Percentiles rank a stretch among this genome's conserved stretches.
phyloP scores from a whole-genome alignment of 2,797 vertebrate species.

The Sebastes reedi region DNA sequence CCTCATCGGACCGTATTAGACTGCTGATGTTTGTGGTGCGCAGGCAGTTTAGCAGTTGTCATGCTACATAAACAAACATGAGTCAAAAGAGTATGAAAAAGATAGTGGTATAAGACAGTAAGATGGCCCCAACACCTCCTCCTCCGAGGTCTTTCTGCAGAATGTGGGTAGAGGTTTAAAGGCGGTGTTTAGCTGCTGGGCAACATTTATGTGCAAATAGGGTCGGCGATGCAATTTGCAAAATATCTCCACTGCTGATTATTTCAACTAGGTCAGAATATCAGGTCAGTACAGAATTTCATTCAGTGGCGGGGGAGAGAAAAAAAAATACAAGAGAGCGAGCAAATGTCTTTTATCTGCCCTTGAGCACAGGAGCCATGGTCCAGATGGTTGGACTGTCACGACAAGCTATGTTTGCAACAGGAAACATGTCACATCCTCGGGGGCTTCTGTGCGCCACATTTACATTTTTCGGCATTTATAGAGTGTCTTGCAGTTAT shows the following conservation, averaged over 20 bases:
- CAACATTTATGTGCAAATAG: conserved; percentile 42
- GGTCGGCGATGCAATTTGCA: conserved; percentile 32
- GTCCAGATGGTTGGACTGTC: conserved; percentile 57
- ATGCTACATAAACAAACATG: background rate
- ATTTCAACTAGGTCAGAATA: conserved; percentile 65
- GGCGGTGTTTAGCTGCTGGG: conserved; percentile 11
- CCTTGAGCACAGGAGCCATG: conserved; percentile 50
- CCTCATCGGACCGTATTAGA: background rate
- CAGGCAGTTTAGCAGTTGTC: conserved; percentile 5
- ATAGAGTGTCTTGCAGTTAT: background rate
- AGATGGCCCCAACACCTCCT: background rate
- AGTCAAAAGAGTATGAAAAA: background rate
- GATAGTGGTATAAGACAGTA: background rate
- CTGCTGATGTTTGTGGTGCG: background rate
- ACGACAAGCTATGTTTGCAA: conserved; percentile 43
- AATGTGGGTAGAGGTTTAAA: conserved; percentile 25
- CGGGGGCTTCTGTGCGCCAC: background rate
- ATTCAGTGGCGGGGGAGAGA: background rate
- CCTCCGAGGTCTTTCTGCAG: background rate
- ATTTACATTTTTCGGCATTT: conserved; percentile 19
- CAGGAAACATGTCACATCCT: conserved; percentile 46
- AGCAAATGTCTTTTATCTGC: conserved; percentile 54
- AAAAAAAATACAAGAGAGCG: background rate
- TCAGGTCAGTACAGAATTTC: conserved; percentile 50
- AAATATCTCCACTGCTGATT: conserved; percentile 35